Conservation (phyloP, 2,113 vertebrate genomes). For the Gymnarchus niloticus region DNA sequence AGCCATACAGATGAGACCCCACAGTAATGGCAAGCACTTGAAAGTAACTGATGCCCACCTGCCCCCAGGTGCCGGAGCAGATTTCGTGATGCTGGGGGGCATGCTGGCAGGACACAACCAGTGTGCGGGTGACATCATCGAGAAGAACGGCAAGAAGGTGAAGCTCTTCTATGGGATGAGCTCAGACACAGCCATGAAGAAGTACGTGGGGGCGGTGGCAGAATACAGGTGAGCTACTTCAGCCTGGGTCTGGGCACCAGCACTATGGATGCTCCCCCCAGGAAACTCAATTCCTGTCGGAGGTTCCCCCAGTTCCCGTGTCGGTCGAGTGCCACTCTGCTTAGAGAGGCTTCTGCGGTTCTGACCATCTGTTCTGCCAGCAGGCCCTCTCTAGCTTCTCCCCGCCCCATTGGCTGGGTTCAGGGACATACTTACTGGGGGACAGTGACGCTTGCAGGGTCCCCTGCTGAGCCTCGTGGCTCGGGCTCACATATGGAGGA, state of each 20-base stretch:
- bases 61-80: constrained; percentile 80
- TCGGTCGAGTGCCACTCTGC: neutral
- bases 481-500: neutral
- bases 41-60: neutral
- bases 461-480: too few species aligned
- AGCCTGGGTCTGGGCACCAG: neutral
- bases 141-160: constrained; percentile 87
- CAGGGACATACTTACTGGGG: too few species aligned
- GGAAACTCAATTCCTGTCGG: neutral
- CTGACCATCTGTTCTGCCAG: constrained; percentile 5
- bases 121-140: constrained; percentile 83
- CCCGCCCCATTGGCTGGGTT: neutral
- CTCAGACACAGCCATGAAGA: constrained; percentile 96
- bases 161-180: constrained; percentile 99
- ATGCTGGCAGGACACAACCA: constrained; percentile 98
- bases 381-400: neutral
- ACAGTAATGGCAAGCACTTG: neutral
- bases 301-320: neutral
- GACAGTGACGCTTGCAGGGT: too few species aligned
- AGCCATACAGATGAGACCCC: neutral
- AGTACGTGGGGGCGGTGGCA: constrained; percentile 84
- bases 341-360: neutral
- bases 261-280: neutral
- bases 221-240: constrained; percentile 79
- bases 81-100: constrained; percentile 97